Evolutionary conservation across 2,888 invertebrate species (phyloP), one percentile per base, ranked within the genome.

Genomic region (Nineta flava): DNA sequence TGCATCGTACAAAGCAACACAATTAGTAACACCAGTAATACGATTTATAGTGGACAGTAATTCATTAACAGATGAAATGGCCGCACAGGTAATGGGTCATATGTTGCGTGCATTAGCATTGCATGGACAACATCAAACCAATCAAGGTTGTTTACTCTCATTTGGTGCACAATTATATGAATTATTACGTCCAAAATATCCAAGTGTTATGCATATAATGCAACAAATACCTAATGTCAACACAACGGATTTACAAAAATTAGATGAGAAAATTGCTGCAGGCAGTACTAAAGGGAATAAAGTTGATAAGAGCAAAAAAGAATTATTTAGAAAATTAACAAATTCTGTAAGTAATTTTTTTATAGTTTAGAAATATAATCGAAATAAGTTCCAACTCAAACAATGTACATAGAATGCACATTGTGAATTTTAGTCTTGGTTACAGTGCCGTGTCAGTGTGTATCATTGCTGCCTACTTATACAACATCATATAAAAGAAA

Each of bases 71-170:
- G 75, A 75, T 54, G 77, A 75, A 54, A 77, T 82, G 65, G 83
- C 83, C 1, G 72, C 76, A 1, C 79, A 84, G 57, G 81, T 88
- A 45, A 81, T 91, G 66, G 78, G 80, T 0, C 80, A 84, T 2
- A 79, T 88, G 55, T 70, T 90, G 52, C 79, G 79, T 56, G 91
- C 88, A 46, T 72, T 94, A 53, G 83, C 88, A 55, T 70, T 83
- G 53, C 90, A 93, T 62, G 94, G 94, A 0, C 87, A 92, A 61
- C 92, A 93, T 63, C 93, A 93, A 59, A 81, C 84, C 10, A 87
- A 87, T 70, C 88, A 87, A 63, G 85, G 88, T 12, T 77, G 81
- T 1, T 67, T 92, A 43, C 73, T 91, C 5, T 81, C 82, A 5
- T 72, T 91, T 21, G 90, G 87, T 4, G 81, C 90, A 2, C 86